Percentiles rank a stretch among this genome's conserved stretches.
Evolutionary conservation across 92 coral and sea anemone genomes (phyloP).

Genomic region (Plumapathes pennacea): DNA sequence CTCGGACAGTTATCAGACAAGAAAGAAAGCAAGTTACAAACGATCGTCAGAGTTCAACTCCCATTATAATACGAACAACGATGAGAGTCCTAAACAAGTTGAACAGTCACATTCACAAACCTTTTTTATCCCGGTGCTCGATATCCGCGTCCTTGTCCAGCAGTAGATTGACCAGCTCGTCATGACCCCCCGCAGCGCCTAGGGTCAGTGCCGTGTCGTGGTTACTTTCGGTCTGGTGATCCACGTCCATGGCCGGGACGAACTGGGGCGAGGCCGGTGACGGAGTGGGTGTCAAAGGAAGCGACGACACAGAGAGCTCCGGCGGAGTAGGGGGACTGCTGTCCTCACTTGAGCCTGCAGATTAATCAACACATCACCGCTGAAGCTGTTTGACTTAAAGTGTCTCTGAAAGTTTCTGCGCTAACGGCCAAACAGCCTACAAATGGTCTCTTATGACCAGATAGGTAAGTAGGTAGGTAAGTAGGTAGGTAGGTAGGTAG

Average conservation of each 20-base stretch:
- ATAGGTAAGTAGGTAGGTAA: too few relatives aligned
- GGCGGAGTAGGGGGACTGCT: conserved; percentile 88
- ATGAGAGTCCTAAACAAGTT: too few relatives aligned
- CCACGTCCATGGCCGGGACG: conserved; percentile 88
- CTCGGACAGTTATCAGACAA: too few relatives aligned
- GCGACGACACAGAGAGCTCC: conserved; percentile 66
- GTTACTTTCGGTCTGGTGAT: conserved; percentile 97
- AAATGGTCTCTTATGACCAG: too few relatives aligned
- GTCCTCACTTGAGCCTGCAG: conserved; percentile 59
- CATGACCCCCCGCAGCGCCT: conserved; percentile 99
- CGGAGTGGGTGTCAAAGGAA: conserved; percentile 95
- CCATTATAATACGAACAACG: not conserved
- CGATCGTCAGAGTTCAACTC: not conserved
- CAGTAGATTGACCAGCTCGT: conserved; percentile 84
- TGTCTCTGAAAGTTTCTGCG: too few relatives aligned
- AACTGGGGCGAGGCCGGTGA: conserved; percentile 97
- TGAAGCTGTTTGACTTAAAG: too few relatives aligned
- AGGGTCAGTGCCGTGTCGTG: conserved; percentile 95
- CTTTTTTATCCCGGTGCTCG: conserved; percentile 97
- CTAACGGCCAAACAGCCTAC: too few relatives aligned
- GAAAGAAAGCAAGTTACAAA: too few relatives aligned
- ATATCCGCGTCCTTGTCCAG: conserved; percentile 82
- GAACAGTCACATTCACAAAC: too few relatives aligned
- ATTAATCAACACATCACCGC: not conserved
- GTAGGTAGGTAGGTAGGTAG: too few relatives aligned